phyloP scores from a whole-genome alignment of 2,888 invertebrate genomes.

The Anagyrus pseudococci region DNA sequence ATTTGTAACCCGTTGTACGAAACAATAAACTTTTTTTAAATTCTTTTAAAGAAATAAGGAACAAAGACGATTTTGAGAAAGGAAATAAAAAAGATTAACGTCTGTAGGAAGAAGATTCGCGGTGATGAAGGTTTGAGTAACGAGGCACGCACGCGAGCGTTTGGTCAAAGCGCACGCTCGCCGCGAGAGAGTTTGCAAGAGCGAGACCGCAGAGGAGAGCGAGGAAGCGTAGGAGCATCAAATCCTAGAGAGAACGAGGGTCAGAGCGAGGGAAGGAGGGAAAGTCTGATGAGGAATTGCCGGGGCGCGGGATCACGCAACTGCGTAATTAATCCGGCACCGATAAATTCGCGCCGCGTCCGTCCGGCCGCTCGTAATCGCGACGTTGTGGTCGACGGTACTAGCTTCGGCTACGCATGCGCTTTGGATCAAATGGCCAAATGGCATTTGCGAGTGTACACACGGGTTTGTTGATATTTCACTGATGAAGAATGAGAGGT shows the following conservation, averaged over 20 bases:
- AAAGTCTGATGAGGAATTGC: constrained; percentile 40
- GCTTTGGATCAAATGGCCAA: too few species aligned
- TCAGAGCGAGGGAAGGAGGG: constrained; percentile 31
- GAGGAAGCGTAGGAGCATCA: constrained; percentile 34
- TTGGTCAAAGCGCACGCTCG: constrained; percentile 45
- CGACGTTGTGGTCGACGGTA: too few species aligned
- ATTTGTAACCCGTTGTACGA: too few species aligned
- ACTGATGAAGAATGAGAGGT: too few species aligned
- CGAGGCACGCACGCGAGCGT: constrained; percentile 47
- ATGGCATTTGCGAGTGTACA: too few species aligned
- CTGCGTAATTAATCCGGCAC: constrained; percentile 46
- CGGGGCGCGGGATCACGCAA: constrained; percentile 46
- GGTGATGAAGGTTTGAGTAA: constrained; percentile 40
- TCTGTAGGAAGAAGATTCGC: constrained; percentile 30
- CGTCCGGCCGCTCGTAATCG: too few species aligned
- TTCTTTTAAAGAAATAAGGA: not conserved
- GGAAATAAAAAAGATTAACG: constrained; percentile 6
- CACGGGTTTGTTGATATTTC: too few species aligned
- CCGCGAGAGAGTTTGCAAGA: constrained; percentile 9
- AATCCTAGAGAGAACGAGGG: constrained; percentile 19
- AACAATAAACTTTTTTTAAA: too few species aligned
- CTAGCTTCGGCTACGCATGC: too few species aligned
- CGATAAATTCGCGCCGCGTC: constrained; percentile 19
- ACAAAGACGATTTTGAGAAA: too few species aligned
- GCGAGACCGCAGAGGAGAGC: constrained; percentile 18